phyloP scores from a whole-genome alignment of 64 coral and sea anemone genomes.

The Montipora sp. region DNA sequence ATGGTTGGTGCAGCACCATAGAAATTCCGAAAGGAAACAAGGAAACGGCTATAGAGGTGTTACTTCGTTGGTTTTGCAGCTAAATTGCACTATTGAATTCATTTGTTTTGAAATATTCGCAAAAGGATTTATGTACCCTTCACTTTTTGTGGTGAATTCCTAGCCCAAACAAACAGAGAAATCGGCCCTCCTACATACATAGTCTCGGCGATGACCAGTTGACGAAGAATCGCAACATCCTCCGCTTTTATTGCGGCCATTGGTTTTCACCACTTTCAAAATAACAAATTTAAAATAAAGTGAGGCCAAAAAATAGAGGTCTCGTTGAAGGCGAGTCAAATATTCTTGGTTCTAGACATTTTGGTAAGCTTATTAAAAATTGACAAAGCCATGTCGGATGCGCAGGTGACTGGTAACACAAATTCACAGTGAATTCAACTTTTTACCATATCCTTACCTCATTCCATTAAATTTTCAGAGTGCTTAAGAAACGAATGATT shows the following conservation, averaged over 20 bases:
- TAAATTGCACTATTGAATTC: not conserved
- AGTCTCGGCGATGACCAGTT: not conserved
- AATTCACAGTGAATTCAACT: slow-evolving; percentile 5
- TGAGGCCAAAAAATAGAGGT: not conserved
- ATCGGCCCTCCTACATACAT: not conserved
- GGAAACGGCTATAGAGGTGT: not conserved
- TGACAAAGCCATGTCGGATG: slow-evolving; percentile 11
- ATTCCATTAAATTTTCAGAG: not conserved
- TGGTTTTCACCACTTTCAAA: not conserved
- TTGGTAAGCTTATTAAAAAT: slow-evolving; percentile 54
- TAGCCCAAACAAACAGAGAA: slow-evolving; percentile 22
- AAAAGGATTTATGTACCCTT: not conserved
- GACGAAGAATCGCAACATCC: not conserved
- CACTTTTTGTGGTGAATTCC: slow-evolving; percentile 23
- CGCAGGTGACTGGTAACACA: slow-evolving; percentile 23
- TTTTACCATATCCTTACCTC: slow-evolving; percentile 33
- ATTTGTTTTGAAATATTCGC: not conserved
- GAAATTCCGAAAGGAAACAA: not conserved
- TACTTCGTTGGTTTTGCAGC: not conserved
- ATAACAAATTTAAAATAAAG: not conserved
- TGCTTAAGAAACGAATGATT: slow-evolving; percentile 6
- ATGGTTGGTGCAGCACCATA: not conserved
- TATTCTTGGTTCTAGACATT: slow-evolving; percentile 39
- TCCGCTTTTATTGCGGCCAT: no score
- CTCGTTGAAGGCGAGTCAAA: slow-evolving; percentile 15